Conservation (phyloP, 1,140 invertebrate genomes). For the Camponotus pennsylvanicus region DNA sequence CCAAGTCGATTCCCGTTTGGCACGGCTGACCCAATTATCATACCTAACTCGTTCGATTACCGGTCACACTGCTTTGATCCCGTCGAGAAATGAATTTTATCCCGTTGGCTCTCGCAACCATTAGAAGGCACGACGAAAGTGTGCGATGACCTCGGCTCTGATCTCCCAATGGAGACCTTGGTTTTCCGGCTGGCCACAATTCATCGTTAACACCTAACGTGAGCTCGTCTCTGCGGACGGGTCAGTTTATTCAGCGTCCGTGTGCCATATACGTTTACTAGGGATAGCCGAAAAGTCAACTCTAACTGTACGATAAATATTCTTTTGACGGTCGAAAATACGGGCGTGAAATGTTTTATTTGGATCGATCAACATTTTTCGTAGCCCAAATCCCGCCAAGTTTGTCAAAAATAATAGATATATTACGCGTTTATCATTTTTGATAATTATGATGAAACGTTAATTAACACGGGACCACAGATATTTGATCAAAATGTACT, state of each 20-base stretch:
- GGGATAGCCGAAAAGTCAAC: conserved; percentile 50
- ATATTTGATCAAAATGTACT: not conserved
- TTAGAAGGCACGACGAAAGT: conserved; percentile 64
- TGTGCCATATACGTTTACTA: not conserved
- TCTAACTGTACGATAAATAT: conserved; percentile 9
- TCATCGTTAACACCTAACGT: conserved; percentile 72
- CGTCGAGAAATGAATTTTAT: conserved; percentile 59
- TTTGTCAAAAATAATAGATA: not conserved
- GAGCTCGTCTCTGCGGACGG: conserved; percentile 43
- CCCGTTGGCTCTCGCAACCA: conserved; percentile 39
- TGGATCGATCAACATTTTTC: conserved; percentile 1
- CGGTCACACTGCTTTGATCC: conserved; percentile 22
- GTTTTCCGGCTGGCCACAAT: conserved; percentile 65
- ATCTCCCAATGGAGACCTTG: conserved; percentile 57
- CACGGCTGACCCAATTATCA: conserved; percentile 21
- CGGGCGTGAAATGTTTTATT: not conserved
- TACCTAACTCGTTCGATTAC: not conserved
- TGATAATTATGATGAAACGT: not conserved
- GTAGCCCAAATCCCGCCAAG: not conserved
- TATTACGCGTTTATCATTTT: conserved; percentile 26
- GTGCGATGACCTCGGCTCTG: conserved; percentile 38
- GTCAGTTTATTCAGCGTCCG: conserved; percentile 58
- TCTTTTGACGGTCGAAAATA: not conserved
- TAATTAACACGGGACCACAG: conserved; percentile 3
- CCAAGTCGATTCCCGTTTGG: conserved; percentile 18